Evolutionary conservation across 2,113 vertebrate genomes (phyloP).

Genomic region (Nematolebias whitei): DNA sequence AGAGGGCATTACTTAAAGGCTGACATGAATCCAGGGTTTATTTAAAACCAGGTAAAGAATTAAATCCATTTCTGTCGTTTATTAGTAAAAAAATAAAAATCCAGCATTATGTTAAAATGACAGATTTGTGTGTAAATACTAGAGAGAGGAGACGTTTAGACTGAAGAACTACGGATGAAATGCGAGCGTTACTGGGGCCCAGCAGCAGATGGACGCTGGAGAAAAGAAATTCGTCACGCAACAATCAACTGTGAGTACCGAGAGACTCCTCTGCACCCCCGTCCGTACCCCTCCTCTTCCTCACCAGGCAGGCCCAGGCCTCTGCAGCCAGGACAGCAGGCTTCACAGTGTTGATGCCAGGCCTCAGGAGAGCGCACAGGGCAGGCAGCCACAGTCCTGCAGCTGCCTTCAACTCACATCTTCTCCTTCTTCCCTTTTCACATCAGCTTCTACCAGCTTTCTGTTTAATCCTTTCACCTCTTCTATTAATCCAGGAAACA

Average conservation of each 20-base stretch:
- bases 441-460: conserved; percentile 17
- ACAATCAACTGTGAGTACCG: conserved; percentile 56
- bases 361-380: conserved; percentile 59
- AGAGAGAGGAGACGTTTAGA: neutral
- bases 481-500: no score
- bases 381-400: conserved; percentile 72
- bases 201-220: conserved; percentile 66
- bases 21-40: no score
- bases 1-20: no score
- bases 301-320: conserved; percentile 59
- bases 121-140: neutral
- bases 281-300: conserved; percentile 30
- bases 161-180: conserved; percentile 11
- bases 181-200: conserved; percentile 25
- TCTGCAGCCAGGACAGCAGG: conserved; percentile 69
- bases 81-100: neutral
- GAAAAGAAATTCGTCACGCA: conserved; percentile 64
- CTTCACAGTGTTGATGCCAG: conserved; percentile 62
- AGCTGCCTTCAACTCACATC: conserved; percentile 63
- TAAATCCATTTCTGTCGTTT: no score
- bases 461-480: neutral
- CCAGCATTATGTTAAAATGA: neutral
- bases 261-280: conserved; percentile 42
- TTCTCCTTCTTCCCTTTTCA: conserved; percentile 18
- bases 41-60: no score